Percentiles rank a stretch among this genome's conserved stretches.
Conservation (phyloP, 2,888 invertebrate species). For the Cantharis flavilabris region DNA sequence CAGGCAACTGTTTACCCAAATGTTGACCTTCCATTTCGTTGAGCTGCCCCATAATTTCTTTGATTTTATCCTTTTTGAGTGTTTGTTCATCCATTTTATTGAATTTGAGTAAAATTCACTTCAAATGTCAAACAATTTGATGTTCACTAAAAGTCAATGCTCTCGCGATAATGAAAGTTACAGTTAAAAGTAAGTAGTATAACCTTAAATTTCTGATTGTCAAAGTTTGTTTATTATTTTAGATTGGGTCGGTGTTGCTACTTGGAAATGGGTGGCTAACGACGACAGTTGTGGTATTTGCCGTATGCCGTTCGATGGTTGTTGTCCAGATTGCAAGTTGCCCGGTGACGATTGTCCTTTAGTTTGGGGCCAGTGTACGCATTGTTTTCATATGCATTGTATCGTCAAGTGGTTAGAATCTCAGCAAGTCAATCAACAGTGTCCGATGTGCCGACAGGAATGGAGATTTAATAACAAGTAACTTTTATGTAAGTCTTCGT, state of each 20-base stretch:
- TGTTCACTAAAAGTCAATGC: background rate
- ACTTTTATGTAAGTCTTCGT: slow-evolving; percentile 23
- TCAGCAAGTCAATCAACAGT: slow-evolving; percentile 83
- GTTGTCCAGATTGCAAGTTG: slow-evolving; percentile 96
- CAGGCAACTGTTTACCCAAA: no score
- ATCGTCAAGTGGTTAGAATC: slow-evolving; percentile 99
- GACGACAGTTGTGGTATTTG: slow-evolving; percentile 99
- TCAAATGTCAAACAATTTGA: background rate
- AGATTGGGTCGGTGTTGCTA: slow-evolving; percentile 95
- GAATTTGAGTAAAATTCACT: background rate
- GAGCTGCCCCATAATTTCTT: no score
- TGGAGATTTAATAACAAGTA: slow-evolving; percentile 95
- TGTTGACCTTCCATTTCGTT: no score
- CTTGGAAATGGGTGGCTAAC: slow-evolving; percentile 99
- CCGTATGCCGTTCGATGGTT: slow-evolving; percentile 98
- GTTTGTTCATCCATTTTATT: background rate
- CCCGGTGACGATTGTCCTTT: slow-evolving; percentile 98
- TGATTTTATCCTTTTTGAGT: no score
- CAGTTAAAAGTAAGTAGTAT: slow-evolving; percentile 62
- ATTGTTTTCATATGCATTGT: slow-evolving; percentile 99
- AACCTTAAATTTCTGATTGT: slow-evolving; percentile 18
- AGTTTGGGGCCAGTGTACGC: slow-evolving; percentile 98
- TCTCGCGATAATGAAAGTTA: slow-evolving; percentile 61
- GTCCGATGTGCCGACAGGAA: slow-evolving; percentile 97
- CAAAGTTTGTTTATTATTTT: slow-evolving; percentile 20